phyloP scores from a whole-genome alignment of 2,113 vertebrate genomes.

The Melozone crissalis region DNA sequence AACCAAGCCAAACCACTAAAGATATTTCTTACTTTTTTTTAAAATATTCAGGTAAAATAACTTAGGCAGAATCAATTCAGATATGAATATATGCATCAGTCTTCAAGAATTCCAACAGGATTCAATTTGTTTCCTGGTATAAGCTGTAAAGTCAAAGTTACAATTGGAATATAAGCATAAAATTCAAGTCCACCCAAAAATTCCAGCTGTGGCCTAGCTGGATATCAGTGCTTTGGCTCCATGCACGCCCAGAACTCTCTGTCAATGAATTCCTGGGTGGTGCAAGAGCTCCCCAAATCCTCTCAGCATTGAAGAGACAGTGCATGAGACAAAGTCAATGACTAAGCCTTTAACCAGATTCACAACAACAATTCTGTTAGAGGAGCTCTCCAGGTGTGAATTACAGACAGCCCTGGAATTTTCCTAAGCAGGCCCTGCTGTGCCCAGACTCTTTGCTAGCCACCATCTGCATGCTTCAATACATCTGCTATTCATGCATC shows the following conservation, averaged over 20 bases:
- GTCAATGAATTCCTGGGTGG: neutral
- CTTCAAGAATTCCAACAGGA: neutral
- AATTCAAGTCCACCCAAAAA: neutral
- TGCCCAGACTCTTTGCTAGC: neutral
- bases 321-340: neutral
- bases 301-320: neutral
- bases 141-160: neutral
- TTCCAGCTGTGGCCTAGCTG: fast-evolving
- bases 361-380: neutral
- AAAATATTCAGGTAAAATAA: neutral
- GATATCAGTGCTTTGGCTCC: neutral
- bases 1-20: neutral
- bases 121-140: neutral
- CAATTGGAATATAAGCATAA: neutral
- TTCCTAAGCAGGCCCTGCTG: neutral
- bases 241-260: neutral
- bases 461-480: neutral
- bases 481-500: neutral
- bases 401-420: neutral
- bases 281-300: neutral
- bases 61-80: neutral
- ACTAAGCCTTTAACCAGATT: neutral
- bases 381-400: neutral
- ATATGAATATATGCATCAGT: neutral
- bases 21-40: neutral